Evolutionary conservation across 2,113 vertebrate species (phyloP).

Genomic region (Coreoperca whiteheadi): DNA sequence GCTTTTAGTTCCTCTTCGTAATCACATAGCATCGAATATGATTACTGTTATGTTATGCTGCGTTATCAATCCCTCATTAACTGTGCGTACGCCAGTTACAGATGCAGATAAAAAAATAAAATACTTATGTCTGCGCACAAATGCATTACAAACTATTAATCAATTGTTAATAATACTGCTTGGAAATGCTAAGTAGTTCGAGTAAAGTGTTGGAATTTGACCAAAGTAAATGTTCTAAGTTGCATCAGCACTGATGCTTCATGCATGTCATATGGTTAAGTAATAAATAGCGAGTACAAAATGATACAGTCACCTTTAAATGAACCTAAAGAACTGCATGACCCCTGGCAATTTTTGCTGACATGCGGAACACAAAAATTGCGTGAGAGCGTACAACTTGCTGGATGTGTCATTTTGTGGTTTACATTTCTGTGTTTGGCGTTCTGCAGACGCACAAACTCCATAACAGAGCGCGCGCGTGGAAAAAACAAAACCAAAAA

Average conservation of each 20-base stretch:
- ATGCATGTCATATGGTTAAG: neutral
- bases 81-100: neutral
- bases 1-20: neutral
- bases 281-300: too few relatives aligned
- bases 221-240: neutral
- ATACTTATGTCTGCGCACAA: too few relatives aligned
- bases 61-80: neutral
- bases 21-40: neutral
- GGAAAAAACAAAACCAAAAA: conserved; percentile 28
- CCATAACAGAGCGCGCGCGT: conserved; percentile 62
- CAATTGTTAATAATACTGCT: neutral
- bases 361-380: conserved; percentile 15
- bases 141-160: too few relatives aligned
- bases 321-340: conserved; percentile 29
- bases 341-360: conserved; percentile 31
- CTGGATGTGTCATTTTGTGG: conserved; percentile 66
- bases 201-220: neutral
- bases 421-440: conserved; percentile 66
- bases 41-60: neutral
- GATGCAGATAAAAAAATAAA: neutral
- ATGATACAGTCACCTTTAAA: conserved; percentile 17
- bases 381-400: neutral
- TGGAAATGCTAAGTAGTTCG: neutral
- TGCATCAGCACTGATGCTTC: neutral
- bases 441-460: conserved; percentile 61